Base-by-base conservation (phyloP, 2,113 vertebrate genomes). In the Pipa parva region DNA sequence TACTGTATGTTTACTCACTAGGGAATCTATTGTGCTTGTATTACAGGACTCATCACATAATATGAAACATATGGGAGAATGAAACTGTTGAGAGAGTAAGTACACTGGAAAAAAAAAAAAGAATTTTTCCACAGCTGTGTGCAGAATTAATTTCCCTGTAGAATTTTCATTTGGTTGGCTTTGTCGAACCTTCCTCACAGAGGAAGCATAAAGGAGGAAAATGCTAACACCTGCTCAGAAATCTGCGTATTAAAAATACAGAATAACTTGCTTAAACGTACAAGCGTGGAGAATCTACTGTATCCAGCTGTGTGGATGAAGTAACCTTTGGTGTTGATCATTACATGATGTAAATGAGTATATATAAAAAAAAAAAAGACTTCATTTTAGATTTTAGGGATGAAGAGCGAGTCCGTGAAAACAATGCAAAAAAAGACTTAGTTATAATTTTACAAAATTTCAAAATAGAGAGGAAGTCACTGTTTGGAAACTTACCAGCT, bases 111-210 rank as follows among this genome's bases (percentile, higher is more conserved):
- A 63, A 74, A 79, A 81, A 73, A 80, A 62, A 74, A 87, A 85
- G 83, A 80, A 76, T 81, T 79, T 74, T 80, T 87, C 78, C 86
- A 83, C 89, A 93, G 88, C 91, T 94, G 92, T 81, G 77, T 84
- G 84, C 71, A 63, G 79, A 76, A 77, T 86, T 89, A 66, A 83
- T 81, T 83, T 81, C 84, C 83, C 87, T 66, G 36, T 37, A 75
- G 83, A 80, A 71, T 79, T 79, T 77, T 81, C 75, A 79, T 83
- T 85, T 83, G 85, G 76, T 75, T 76, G 75, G 77, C 72, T 82
- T 68, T 76, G 81, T 82, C 78, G 71, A 81, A 71, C 31, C 0
- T 76, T 83, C 78, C 72, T 81, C 75, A 76, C 58, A 75, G 77
- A 84, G 76, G 78, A 83, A 77, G 72, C 51, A 70, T 61, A 80